A percentile compares a stretch with the other conserved stretches of the same genome.
Evolutionary conservation across 2,113 vertebrate genomes (phyloP).

Genomic region (Madoqua kirkii): DNA sequence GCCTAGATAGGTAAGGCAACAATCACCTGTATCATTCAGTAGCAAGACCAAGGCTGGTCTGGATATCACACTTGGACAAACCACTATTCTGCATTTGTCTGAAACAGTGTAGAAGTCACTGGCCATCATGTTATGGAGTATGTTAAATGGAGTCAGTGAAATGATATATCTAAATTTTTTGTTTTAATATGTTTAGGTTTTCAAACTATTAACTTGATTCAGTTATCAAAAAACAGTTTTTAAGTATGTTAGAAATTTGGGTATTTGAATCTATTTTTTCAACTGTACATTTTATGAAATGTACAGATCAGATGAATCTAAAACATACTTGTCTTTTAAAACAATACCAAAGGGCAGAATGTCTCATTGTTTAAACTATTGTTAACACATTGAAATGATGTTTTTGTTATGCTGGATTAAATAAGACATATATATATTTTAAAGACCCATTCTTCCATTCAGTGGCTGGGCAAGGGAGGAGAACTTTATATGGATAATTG

Average conservation of each 20-base stretch:
- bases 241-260: neutral
- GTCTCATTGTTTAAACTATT: neutral
- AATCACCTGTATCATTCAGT: neutral
- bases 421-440: neutral
- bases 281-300: neutral
- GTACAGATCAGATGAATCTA: neutral
- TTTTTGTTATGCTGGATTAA: neutral
- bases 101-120: neutral
- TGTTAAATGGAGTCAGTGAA: neutral
- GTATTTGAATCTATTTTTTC: neutral
- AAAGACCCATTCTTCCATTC: neutral
- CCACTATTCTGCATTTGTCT: neutral
- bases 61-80: neutral
- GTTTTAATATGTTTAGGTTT: neutral
- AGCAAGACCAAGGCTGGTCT: neutral
- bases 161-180: neutral
- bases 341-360: neutral
- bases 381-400: neutral
- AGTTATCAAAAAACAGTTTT: neutral
- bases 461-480: neutral
- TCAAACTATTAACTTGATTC: neutral
- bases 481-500: neutral
- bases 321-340: neutral
- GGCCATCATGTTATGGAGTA: neutral
- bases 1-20: neutral